Evolutionary conservation across 2,113 vertebrate genomes (phyloP), one percentile per base, ranked within the genome.

Genomic region (Cavia aperea): DNA sequence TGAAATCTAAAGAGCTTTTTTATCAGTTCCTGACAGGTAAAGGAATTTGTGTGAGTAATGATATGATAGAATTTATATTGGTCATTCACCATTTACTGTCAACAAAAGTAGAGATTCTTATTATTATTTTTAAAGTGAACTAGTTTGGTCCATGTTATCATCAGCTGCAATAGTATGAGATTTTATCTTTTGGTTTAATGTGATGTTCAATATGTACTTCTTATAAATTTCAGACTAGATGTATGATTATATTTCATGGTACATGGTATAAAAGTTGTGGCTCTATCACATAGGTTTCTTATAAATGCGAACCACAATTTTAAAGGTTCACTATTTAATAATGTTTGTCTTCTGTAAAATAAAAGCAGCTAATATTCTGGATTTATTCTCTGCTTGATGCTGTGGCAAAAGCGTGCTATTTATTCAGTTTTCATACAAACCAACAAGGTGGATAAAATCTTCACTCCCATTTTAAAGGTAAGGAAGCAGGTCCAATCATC

Each of bases 131-230:
- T 16, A 75, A 90, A 85, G 33, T 56, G 88, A 72, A 87, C 54
- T 88, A 83, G 11, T 31, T n/a, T 93, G 13, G 21, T 70, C 46
- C 39, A 89, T n/a, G 46, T 58, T 14, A 36, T 18, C 0, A 51
- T 23, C 26, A 81, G 11, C 26, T 39, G 23, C 49, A 86, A 11
- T 63, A 43, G 77, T 19, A 23, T n/a, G 49, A 81, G 46, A 91
- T 88, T 94, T 87, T 83, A 87, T 60, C 87, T 70, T 89, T 87
- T 93, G 39, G 19, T 33, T 70, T 92, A 33, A 68, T 91, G 11
- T 81, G 2, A 1, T 79, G 26, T 62, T 93, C 29, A 70, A 79
- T 70, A 78, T 7, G 6, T 51, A 26, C 46, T 82, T 88, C n/a
- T 60, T 66, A 93, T 13, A 63, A 89, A 90, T 91, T 93, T 26